Evolutionary conservation across 53 echinoderm and acorn worm species (phyloP).

Genomic region (Zoroaster sp.): DNA sequence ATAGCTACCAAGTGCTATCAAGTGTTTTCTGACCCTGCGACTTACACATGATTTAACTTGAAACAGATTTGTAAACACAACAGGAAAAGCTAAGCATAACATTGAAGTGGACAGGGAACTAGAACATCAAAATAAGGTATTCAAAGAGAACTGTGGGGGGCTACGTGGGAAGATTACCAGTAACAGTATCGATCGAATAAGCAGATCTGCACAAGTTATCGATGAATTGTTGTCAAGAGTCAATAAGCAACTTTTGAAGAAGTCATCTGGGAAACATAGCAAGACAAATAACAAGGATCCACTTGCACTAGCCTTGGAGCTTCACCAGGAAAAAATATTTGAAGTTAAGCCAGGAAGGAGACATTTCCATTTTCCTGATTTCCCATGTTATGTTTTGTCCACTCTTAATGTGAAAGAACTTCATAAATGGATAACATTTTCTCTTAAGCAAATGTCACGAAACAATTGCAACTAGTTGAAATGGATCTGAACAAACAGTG

Average conservation of each 20-base stretch:
- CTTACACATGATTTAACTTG: conserved; percentile 49
- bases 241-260: conserved; percentile 16
- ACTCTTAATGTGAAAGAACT: conserved; percentile 43
- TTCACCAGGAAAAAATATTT: conserved; percentile 33
- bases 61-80: conserved; percentile 64
- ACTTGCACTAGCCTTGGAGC: conserved; percentile 48
- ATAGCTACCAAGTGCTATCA: conserved; percentile 34
- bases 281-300: conserved; percentile 20
- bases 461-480: no score
- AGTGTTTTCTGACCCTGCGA: conserved; percentile 33
- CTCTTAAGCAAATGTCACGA: conserved; percentile 41
- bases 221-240: conserved; percentile 9
- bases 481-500: no score
- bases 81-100: conserved; percentile 41
- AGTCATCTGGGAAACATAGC: conserved; percentile 14
- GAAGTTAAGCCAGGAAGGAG: conserved; percentile 37
- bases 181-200: conserved; percentile 62
- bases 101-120: conserved; percentile 59
- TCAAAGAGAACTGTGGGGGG: conserved; percentile 55
- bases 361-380: conserved; percentile 35
- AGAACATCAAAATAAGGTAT: conserved; percentile 65
- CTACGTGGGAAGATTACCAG: conserved; percentile 62
- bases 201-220: conserved; percentile 51
- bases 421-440: conserved; percentile 60
- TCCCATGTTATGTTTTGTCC: conserved; percentile 30